Evolutionary conservation across 2,888 invertebrate genomes (phyloP), one percentile per base, ranked within the genome.

Genomic region (Idaea aversata): DNA sequence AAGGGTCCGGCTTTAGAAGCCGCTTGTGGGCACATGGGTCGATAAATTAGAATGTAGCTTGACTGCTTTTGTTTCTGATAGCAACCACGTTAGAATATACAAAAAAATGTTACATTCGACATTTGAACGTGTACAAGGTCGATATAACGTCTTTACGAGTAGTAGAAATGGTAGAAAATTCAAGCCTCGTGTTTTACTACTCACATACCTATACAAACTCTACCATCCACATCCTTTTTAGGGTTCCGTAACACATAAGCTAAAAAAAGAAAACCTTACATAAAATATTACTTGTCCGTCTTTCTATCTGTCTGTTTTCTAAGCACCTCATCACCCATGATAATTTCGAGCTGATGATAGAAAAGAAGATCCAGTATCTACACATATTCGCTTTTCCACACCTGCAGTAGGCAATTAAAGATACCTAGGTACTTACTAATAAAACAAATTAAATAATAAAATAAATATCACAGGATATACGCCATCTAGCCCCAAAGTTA

Each of bases 21-120:
- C 47, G 47, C 47, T 47, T 47, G 47, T 68, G 67, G 75, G 79
- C 86, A 83, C 83, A 85, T 85, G 86, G 85, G 84, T 85, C 85
- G 86, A 85, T 85, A 84, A 67, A 75, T 73, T 75, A 74, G 72
- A 72, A 74, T 74, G 75, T 77, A 75, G 74, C 73, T 73, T 72
- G 74, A 77, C 75, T 73, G 74, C 75, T 68, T 64, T 69, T 66
- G 68, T 67, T 68, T 62, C 62, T 59, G 62, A 62, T 64, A 62
- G 63, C 59, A 36, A 68, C 61, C 64, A 61, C 57, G 7, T 47
- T 36, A 58, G 61, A 61, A 58, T 65, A 59, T 61, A 35, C 63
- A 65, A 61, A 67, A 67, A 67, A 69, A 66, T 57, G 16, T 25
- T 61, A 59, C 59, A 57, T 7, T 63, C 35, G 34, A 64, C 34